Evolutionary conservation across 2,113 vertebrate species (phyloP), one percentile per base, ranked within the genome.

Genomic region (Centrocercus urophasianus): DNA sequence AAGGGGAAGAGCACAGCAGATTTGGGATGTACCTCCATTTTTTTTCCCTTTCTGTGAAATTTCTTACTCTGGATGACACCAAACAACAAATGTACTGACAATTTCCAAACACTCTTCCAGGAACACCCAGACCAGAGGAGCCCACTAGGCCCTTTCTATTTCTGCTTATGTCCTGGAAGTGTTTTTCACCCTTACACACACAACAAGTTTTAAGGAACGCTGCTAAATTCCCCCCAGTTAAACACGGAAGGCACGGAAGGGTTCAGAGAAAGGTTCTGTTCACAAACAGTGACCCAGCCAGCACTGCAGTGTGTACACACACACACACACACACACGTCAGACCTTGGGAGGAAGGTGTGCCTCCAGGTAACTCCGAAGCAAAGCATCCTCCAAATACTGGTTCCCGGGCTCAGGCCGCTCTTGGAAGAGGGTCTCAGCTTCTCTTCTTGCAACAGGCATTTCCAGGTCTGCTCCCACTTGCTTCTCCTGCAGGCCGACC

Each of bases 321-420:
- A 24, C 57, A 77, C 45, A 73, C 27, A 57, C 59, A 75, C 63
- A 72, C 74, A 48, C 38, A 36, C 0, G 2, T 21, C 97, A 93
- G 83, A 98, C 98, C 98, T 98, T 59, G 14, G 96, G 56, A 7
- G 98, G 98, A 42, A 98, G 95, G 83, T 97, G 96, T 71, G 97
- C 94, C 71, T 88, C 97, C 89, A 98, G 91, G 93, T 98, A 99
- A 63, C 94, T 97, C 93, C 25, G 94, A 54, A 98, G 98, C 80
- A 98, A 93, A 65, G 96, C 91, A 67, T 98, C 98, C 82, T 98
- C 98, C 69, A 98, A 74, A 90, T 98, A 98, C 0, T 40, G 97
- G 85, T 98, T 98, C 78, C 97, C 97, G 43, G 97, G 86, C 66
- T 95, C 43, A 0, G 98, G 98, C 38, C 69, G 95, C 42, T 98